These are phyloP conservation scores for Cyprinodon variegatus DNA, from an alignment of 2,113 vertebrate species.

Conservation along the genomic window DNA sequence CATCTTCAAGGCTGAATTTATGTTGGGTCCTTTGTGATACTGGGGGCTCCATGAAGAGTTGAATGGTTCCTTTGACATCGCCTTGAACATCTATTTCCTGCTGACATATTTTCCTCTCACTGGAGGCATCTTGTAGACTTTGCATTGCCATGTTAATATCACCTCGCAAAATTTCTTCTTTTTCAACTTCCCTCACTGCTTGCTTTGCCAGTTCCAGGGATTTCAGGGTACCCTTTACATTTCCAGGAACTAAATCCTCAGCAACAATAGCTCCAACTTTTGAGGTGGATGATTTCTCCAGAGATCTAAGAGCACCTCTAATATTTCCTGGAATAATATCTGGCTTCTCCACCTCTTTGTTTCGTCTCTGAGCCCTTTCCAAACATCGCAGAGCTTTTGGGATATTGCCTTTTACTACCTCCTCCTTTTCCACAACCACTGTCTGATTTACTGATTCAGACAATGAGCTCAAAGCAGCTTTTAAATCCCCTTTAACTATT, in stretches of 20 bases:
- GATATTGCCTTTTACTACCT: slow-evolving; percentile 84
- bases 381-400: slow-evolving; percentile 81
- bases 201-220: slow-evolving; percentile 82
- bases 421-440: slow-evolving; percentile 82
- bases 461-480: slow-evolving; percentile 82
- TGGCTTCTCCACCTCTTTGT: slow-evolving; percentile 81
- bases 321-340: slow-evolving; percentile 84
- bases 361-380: slow-evolving; percentile 76
- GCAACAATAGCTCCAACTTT: slow-evolving; percentile 76
- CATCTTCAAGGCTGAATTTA: slow-evolving; percentile 60
- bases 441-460: slow-evolving; percentile 84
- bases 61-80: slow-evolving; percentile 78
- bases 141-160: slow-evolving; percentile 74
- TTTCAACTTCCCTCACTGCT: slow-evolving; percentile 78
- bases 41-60: slow-evolving; percentile 78
- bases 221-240: slow-evolving; percentile 84
- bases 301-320: slow-evolving; percentile 82
- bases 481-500: slow-evolving; percentile 86
- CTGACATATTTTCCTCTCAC: slow-evolving; percentile 71
- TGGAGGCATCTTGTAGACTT: slow-evolving; percentile 73
- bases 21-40: slow-evolving; percentile 72
- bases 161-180: slow-evolving; percentile 77
- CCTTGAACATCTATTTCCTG: slow-evolving; percentile 74
- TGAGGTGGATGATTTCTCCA: slow-evolving; percentile 83
- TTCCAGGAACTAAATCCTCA: slow-evolving; percentile 84